Evolutionary conservation across 2,888 invertebrate species (phyloP), one percentile per base, ranked within the genome.

Genomic region (Sarcophaga caerulescens): DNA sequence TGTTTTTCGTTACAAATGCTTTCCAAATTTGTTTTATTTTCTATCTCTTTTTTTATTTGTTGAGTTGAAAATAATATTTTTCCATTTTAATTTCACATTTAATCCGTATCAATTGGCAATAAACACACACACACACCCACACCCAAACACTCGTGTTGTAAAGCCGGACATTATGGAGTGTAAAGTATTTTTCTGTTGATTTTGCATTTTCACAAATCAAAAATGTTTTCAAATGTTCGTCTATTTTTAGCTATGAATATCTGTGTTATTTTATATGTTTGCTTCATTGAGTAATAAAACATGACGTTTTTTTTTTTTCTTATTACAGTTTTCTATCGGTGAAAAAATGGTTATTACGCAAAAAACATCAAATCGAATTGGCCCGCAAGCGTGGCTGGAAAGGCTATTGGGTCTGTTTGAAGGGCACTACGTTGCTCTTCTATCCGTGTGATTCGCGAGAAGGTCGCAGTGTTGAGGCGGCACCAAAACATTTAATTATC

Each of bases 341-440:
- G 90, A 99, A 99, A 94, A 99, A 99, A 94, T 99, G 99, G 99
- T 94, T 99, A 90, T 94, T 99, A 89, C 96, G 99, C 90, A 98
- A 98, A 94, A 98, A 98, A 93, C 98, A 98, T 94, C 98, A 98
- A 94, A 97, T 99, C 92, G 99, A 99, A 94, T 94, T 99, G 93
- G 99, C 99, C 68, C 95, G 98, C 83, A 98, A 98, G 93, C 95
- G 99, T 66, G 98, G 98, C 89, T 99, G 99, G 99, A 99, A 99
- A 94, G 98, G 98, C 88, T 99, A 99, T 94, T 99, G 99, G 99
- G 99, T 99, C 78, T 99, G 98, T 93, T 94, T 99, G 90, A 99
- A 99, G 94, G 99, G 99, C 89, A 99, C 98, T 85, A 98, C 98
- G 69, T 94, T 99, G 84, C 95, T 99, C 84, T 99, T 99, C 94